Base-by-base conservation (phyloP, 2,888 invertebrate genomes). In the Fissipunctia ypsillon region DNA sequence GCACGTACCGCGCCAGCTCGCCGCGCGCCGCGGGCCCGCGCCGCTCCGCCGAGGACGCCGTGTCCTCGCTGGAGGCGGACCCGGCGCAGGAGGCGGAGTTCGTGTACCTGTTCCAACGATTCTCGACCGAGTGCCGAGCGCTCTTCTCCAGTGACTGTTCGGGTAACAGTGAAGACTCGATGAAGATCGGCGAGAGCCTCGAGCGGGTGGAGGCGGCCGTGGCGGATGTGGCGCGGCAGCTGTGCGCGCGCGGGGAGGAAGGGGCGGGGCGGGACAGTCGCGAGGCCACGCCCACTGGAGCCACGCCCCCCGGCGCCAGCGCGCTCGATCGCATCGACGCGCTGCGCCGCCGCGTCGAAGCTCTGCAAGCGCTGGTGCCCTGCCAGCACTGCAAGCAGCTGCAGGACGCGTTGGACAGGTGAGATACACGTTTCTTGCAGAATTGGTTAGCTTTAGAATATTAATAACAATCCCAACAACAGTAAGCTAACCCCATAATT, bases 81-180 rank as follows among this genome's bases (percentile, higher is more conserved):
- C 96, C 97, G 88, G 94, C 96, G 84, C 94, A 97, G 89, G 97
- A 97, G 91, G 97, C 97, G 83, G 97, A 97, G 95, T 97, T 97
- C 94, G 96, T 96, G 86, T 97, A 97, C 94, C 96, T 97, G 87
- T 97, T 97, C 94, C 97, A 97, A 91, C 97, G 97, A 88, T 97
- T 97, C 94, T 96, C 96, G 90, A 96, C 95, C 91, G 97, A 97
- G 94, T 97, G 97, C 94, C 95, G 96, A 89, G 95, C 96, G 93
- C 96, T 96, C 91, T 94, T 96, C 94, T 95, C 96, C 94, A 93
- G 95, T 94, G 96, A 96, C 95, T 96, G 96, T 94, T 94, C 96
- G 91, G 93, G 96, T 91, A 94, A 96, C 95, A 96, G 96, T 95
- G 96, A 95, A 92, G 96, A 96, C 95, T 94, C 95, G 94, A 95